Evolutionary conservation across 1,140 invertebrate genomes (phyloP), one percentile per base, ranked within the genome.

Genomic region (Nebria ingens): DNA sequence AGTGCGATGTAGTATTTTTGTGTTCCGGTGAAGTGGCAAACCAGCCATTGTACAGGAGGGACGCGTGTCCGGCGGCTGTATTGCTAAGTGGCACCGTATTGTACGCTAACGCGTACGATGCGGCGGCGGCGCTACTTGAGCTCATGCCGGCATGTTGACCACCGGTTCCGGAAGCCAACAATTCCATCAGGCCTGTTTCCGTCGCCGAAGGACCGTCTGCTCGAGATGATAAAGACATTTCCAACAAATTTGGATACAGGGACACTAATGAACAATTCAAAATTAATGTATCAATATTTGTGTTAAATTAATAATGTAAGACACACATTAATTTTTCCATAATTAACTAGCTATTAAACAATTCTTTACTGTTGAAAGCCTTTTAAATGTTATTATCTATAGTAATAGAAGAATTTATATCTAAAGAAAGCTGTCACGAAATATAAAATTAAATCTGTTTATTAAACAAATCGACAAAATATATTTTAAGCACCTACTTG

Each of bases 31-130:
- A 29, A 0, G 52, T n/a, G 6, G 55, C 58, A 4, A 68, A 56
- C 66, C 66, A 68, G 54, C 59, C 62, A 2, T 57, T 52, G 52
- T 67, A 68, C 2, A 68, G 52, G 45, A 65, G 55, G 3, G 66
- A 56, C 2, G 62, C 60, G 3, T 51, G 50, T 15, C 19, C 19
- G 1, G 61, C 49, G 45, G 56, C 60, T 6, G 58, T 54, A n/a
- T n/a, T 23, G 51, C 55, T 12, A 53, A 60, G 42, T 62, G 62
- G 49, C 61, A 57, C n/a, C 9, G 13, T 19, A 25, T 11, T 12
- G 52, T 51, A 51, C 17, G 19, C 6, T 21, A 51, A 15, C 4
- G 15, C 52, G 21, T 58, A 63, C 11, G 55, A 57, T 40, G 58
- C 21, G 17, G 57, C 55, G 15, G 38, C 29, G 11, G 55, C 25